Conservation (phyloP, 2,797 vertebrate species). For the Tiaroga cobitis region DNA sequence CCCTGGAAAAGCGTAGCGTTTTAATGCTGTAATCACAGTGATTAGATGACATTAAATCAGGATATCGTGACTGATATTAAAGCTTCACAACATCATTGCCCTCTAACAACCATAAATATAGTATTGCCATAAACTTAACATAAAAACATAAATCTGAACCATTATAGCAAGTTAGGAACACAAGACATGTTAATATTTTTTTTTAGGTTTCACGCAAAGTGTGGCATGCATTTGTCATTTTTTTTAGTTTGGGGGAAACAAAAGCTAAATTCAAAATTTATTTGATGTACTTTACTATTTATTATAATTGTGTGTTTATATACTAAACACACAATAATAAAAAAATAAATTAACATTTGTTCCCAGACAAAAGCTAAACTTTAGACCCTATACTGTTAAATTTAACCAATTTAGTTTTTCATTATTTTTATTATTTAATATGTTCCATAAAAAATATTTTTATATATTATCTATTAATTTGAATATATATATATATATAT, state of each 20-base stretch:
- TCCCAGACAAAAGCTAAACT: too few relatives aligned
- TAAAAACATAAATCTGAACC: background rate
- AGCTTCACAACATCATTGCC: too few relatives aligned
- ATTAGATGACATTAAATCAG: background rate
- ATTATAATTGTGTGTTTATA: too few relatives aligned
- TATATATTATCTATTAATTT: background rate
- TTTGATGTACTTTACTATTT: too few relatives aligned
- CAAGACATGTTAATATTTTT: too few relatives aligned
- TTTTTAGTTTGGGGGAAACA: too few relatives aligned
- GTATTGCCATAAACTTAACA: background rate
- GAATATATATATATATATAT: too few relatives aligned
- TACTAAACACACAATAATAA: too few relatives aligned
- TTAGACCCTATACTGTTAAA: too few relatives aligned
- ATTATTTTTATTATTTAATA: background rate
- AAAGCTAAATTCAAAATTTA: background rate
- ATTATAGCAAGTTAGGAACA: background rate
- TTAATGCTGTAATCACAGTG: background rate
- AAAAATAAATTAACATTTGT: background rate
- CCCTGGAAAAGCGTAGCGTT: constrained; percentile 61
- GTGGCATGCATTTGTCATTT: too few relatives aligned
- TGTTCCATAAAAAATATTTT: background rate
- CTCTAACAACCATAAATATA: background rate
- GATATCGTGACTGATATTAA: background rate
- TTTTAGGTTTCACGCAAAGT: too few relatives aligned
- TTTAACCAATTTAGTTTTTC: background rate